Evolutionary conservation across 2,888 invertebrate genomes (phyloP), one percentile per base, ranked within the genome.

Genomic region (Lasioglossum morio): DNA sequence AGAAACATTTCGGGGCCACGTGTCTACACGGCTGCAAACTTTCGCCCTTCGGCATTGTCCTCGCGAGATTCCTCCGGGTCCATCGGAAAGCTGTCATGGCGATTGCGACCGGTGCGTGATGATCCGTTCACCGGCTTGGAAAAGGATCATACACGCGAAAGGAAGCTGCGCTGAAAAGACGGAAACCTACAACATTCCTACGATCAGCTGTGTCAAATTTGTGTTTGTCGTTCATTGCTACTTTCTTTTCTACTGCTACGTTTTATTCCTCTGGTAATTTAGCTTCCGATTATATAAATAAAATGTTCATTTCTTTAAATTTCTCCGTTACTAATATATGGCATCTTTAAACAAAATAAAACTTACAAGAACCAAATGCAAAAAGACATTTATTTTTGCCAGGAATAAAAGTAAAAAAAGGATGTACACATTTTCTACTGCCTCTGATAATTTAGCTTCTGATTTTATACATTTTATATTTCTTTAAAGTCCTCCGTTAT

Each of bases 11-110:
- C 82, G 86, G 76, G 75, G 81, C 57, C 84, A 77, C 78, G 84
- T 81, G 87, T 85, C 83, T 82, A 75, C 77, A 48, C 30, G 82
- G 77, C 53, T 72, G 85, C 66, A 88, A 87, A 86, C 83, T 87
- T 87, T 77, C 87, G 53, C 85, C 87, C 85, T 84, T 72, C 60
- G 77, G 84, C 81, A 86, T 87, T 88, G 88, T 88, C 82, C 87
- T 80, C 75, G 46, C 63, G 40, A 79, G 79, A 77, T 73, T 66
- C 27, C 83, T 60, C 77, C 43, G 74, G 81, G 79, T 69, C 82
- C 87, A 73, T 72, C 57, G 81, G 87, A 87, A 82, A 81, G 78
- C 85, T 83, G 88, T 85, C 85, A 80, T 63, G 48, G 66, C 79
- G 86, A 85, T 82, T 79, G 85, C 77, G 77, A 23, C 46, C 66